Evolutionary conservation across 35 echinoderm and acorn worm species (phyloP).

Genomic region (Strongylocentrotus purpuratus): DNA sequence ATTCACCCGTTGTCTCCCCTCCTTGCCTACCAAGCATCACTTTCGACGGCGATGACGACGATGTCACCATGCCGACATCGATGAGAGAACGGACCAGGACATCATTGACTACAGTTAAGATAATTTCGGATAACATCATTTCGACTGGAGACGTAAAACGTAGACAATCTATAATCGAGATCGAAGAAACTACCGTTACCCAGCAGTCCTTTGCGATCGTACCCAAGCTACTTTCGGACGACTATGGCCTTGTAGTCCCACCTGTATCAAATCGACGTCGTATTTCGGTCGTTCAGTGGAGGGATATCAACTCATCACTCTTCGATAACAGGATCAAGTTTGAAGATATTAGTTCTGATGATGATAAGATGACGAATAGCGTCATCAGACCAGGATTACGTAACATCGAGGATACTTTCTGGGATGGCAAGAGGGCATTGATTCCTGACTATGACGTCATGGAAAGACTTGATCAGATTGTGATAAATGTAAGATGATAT

Average conservation of each 20-base stretch:
- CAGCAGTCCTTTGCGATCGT: background rate
- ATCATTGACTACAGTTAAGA: slow-evolving; percentile 22
- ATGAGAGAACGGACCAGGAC: background rate
- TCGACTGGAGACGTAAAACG: background rate
- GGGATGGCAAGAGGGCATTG: background rate
- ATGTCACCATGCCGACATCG: background rate
- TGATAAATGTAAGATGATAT: slow-evolving; percentile 26
- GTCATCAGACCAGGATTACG: background rate
- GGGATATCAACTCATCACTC: slow-evolving; percentile 46
- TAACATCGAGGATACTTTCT: slow-evolving; percentile 41
- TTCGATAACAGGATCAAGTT: slow-evolving; percentile 14
- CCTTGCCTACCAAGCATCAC: background rate
- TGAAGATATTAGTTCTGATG: background rate
- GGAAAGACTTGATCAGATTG: background rate
- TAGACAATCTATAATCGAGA: slow-evolving; percentile 15
- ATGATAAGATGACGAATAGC: background rate
- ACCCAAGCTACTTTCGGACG: background rate
- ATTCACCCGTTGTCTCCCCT: background rate
- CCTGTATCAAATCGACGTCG: background rate
- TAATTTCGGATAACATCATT: background rate
- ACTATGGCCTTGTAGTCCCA: background rate
- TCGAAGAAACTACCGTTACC: slow-evolving; percentile 19
- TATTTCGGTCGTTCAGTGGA: slow-evolving; percentile 31
- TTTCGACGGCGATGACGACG: background rate
- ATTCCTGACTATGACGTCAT: slow-evolving; percentile 24